Percentiles rank a stretch among this genome's conserved stretches.
These are phyloP conservation scores for Sebastes aleutianus DNA, from an alignment of 2,797 vertebrate genomes.

Conservation along the genomic window DNA sequence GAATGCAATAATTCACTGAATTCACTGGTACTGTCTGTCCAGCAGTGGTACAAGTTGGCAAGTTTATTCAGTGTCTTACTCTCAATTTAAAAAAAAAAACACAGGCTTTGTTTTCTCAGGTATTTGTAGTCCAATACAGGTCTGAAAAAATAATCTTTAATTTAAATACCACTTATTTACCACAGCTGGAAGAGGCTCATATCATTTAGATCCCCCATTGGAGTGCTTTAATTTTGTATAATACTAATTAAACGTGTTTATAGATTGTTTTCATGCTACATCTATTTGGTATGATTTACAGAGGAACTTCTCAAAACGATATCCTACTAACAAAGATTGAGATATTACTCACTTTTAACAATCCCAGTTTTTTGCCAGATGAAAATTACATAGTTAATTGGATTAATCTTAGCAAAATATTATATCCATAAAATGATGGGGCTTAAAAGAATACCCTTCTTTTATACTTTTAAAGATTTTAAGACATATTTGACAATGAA, in stretches of 20 bases:
- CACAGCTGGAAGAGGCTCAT: background rate
- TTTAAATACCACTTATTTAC: background rate
- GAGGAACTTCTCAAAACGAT: too few species aligned
- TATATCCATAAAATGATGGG: fast-evolving
- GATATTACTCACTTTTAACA: too few species aligned
- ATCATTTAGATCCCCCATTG: background rate
- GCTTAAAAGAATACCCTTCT: too few species aligned
- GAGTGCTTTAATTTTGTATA: background rate
- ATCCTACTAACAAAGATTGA: too few species aligned
- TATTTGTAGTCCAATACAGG: background rate
- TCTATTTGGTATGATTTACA: too few species aligned
- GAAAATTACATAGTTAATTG: fast-evolving
- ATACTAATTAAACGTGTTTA: background rate
- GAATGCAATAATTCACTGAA: background rate
- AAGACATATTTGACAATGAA: too few species aligned
- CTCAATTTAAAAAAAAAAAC: too few species aligned
- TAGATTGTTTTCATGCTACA: too few species aligned
- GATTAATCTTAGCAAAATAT: too few species aligned
- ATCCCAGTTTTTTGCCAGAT: too few species aligned
- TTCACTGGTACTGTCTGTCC: too few species aligned
- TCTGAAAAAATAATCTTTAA: background rate
- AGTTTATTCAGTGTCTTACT: background rate
- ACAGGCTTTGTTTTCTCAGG: background rate
- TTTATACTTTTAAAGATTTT: too few species aligned
- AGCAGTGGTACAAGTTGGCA: background rate